Evolutionary conservation across 2,888 invertebrate genomes (phyloP), one percentile per base, ranked within the genome.

Genomic region (Eupithecia inturbata): DNA sequence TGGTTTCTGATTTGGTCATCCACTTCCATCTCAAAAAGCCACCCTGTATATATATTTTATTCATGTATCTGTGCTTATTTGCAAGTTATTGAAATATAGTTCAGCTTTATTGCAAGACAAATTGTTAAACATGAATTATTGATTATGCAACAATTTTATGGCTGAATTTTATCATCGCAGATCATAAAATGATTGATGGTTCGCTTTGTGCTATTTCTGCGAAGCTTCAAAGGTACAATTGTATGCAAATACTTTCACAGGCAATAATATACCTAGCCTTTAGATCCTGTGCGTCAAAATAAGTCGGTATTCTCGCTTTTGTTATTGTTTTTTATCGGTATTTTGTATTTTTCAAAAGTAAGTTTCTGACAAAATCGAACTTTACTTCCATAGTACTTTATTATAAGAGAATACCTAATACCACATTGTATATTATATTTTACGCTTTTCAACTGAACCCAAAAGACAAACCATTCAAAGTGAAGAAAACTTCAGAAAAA

Each of bases 241-340:
- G 87, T 87, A 85, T 87, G 87, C 82, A 81, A 85, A 87, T 85
- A 77, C 67, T 60, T 72, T 62, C 72, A 71, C 75, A 78, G 74
- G 28, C 64, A 62, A 71, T 75, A 67, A 76, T 71, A 74, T 68
- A 77, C 72, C 36, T 78, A 73, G 2, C 73, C 68, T 72, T 69
- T 33, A 10, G 33, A 45, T 57, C 57, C 57, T 57, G 67, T 49
- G 45, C 64, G 39, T 66, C 7, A 66, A 60, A 33, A 14, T 57
- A 39, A 10, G 57, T 12, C n/a, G 31, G 3, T 28, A 22, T 49
- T 19, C 31, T 22, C 22, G 49, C 41, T 31, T 14, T 45, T 62
- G 62, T 31, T 62, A 3, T 16, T 31, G 28, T 31, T 62, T 9
- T 49, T 28, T 31, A 62, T 31, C 31, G 12, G 57, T 53, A 26